These are phyloP conservation scores for Rhyzopertha dominica DNA, from an alignment of 1,140 invertebrate species.

Conservation along the genomic window DNA sequence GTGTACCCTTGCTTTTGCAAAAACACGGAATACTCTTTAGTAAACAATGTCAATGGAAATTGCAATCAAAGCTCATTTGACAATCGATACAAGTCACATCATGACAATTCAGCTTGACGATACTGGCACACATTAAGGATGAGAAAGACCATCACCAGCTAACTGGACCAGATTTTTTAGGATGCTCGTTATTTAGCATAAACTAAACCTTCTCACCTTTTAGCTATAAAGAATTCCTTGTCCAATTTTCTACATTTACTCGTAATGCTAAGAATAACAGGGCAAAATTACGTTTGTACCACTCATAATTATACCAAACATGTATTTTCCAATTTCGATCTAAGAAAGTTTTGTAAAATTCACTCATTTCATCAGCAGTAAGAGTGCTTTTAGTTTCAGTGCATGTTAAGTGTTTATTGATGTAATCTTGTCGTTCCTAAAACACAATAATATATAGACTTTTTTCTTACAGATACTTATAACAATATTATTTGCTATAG, in stretches of 20 bases:
- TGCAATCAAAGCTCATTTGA: too few relatives aligned
- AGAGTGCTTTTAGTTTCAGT: conserved; percentile 48
- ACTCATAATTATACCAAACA: conserved; percentile 64
- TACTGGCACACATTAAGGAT: too few relatives aligned
- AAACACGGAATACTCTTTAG: too few relatives aligned
- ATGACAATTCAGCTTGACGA: too few relatives aligned
- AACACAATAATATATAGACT: too few relatives aligned
- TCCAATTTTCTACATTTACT: conserved; percentile 44
- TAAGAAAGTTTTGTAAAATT: conserved; percentile 77
- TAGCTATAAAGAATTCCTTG: not conserved
- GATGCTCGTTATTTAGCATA: not conserved
- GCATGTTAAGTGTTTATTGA: conserved; percentile 50
- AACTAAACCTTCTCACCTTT: too few relatives aligned
- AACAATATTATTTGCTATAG: too few relatives aligned
- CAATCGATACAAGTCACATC: too few relatives aligned
- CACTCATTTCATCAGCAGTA: conserved; percentile 76
- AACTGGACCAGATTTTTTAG: not conserved
- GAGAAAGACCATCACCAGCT: not conserved
- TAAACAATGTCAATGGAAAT: too few relatives aligned
- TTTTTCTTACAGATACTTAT: too few relatives aligned
- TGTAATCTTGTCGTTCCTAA: conserved; percentile 62
- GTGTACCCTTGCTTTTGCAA: too few relatives aligned
- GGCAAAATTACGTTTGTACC: conserved; percentile 69
- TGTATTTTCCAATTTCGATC: conserved; percentile 71
- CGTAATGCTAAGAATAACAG: conserved; percentile 55